Evolutionary conservation across 2,888 invertebrate species (phyloP), one percentile per base, ranked within the genome.

Genomic region (Sylvicola cinctus): DNA sequence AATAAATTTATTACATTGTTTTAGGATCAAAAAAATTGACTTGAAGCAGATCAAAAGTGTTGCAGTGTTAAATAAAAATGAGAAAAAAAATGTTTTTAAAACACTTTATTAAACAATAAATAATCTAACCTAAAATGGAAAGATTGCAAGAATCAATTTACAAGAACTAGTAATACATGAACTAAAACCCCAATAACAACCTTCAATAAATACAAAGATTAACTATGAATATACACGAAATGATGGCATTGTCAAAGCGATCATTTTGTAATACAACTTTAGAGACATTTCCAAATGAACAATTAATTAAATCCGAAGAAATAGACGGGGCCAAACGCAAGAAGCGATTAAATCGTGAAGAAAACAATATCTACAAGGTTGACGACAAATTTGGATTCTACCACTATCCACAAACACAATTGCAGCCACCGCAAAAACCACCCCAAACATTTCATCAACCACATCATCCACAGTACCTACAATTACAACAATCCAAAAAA

Each of bases 191-290:
- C n/a, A n/a, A n/a, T n/a, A n/a, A n/a, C n/a, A n/a, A n/a, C n/a
- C n/a, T n/a, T n/a, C n/a, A n/a, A n/a, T n/a, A n/a, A n/a, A 40
- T 38, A 40, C 40, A 31, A 38, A 40, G 38, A 41, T 39, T 41
- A 41, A 40, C 38, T 37, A 40, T 41, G 42, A 40, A 41, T 46
- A 44, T 20, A 8, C 20, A 20, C 8, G 20, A 20, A 20, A 20
- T 20, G 37, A 57, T 58, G 57, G 58, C 57, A 43, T 43, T 58
- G 41, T 50, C 56, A 16, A 58, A 57, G 45, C 51, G 57, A 41
- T 57, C 58, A 38, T 47, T 58, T 20, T 20, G 20, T 8, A 20
- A 20, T 8, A 20, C 20, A 31, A 46, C 52, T 41, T 57, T 55
- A 49, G 58, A 58, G 42, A 33, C 38, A 23, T 33, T 34, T 11